Base-by-base conservation (phyloP, 1,140 invertebrate species). In the Trichogramma pretiosum region DNA sequence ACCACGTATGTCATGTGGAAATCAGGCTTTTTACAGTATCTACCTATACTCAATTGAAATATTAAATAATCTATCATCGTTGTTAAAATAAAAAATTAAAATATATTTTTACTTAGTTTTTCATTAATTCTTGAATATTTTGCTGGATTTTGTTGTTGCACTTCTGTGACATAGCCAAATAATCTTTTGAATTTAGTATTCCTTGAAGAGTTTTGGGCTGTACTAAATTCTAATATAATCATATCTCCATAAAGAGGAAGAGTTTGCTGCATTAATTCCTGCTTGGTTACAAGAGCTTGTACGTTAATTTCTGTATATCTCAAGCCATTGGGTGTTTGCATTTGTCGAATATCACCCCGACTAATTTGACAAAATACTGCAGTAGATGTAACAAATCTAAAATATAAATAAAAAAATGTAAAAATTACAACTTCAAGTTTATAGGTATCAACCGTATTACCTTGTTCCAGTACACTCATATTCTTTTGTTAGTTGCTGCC, bases 161-260 rank as follows among this genome's bases (percentile, higher is more conserved):
- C 28, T 0, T 55, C 30, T 5, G 39, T 48, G 7, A 65, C 46
- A 28, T 61, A 67, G 0, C 58, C 64, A 14, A 65, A 67, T 14
- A 57, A 37, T 33, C 55, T 56, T 5, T 46, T 42, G 21, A 56
- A 52, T 0, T 47, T 46, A n/a, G n/a, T n/a, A n/a, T n/a, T n/a
- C n/a, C n/a, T n/a, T n/a, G n/a, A n/a, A n/a, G n/a, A n/a, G n/a
- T n/a, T n/a, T n/a, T n/a, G n/a, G n/a, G n/a, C n/a, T n/a, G n/a
- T n/a, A n/a, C 21, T n/a, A 14, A 59, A 61, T 33, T 63, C 60
- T 2, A 67, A 39, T 13, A 53, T 56, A 5, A 64, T 51, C 4
- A 67, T 26, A 41, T 67, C 63, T 1, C 62, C 64, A 11, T 41
- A 58, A 46, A 35, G 23, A 5, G 64, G 62, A 48, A 60, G 32